Evolutionary conservation across 2,797 vertebrate genomes (phyloP).

Genomic region (Australoheros facetus): DNA sequence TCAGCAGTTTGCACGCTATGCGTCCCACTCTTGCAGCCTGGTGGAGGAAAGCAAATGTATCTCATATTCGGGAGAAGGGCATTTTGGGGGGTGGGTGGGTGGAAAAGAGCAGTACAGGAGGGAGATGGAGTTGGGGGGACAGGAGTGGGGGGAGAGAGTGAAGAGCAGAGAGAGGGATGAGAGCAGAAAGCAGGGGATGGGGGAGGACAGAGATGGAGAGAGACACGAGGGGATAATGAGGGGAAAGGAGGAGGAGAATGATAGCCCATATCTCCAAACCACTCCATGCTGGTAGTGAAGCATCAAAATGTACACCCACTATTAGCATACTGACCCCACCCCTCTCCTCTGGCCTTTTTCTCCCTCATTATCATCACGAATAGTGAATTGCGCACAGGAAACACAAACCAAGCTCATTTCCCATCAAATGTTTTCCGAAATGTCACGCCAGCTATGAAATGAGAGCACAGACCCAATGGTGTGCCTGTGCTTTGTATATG

Average conservation of each 20-base stretch:
- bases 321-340: constrained; percentile 76
- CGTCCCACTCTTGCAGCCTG: constrained; percentile 59
- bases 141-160: constrained; percentile 3
- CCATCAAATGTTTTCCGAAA: constrained; percentile 45
- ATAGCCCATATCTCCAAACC: constrained; percentile 50
- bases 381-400: constrained; percentile 30
- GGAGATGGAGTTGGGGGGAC: constrained; percentile 20
- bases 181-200: constrained; percentile 48
- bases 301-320: constrained; percentile 70
- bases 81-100: constrained; percentile 13
- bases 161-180: constrained; percentile 59
- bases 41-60: constrained; percentile 69
- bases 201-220: constrained; percentile 70
- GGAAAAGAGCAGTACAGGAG: constrained; percentile 31
- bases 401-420: constrained; percentile 50
- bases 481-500: constrained; percentile 6
- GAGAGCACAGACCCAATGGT: constrained; percentile 28
- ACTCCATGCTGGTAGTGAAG: constrained; percentile 44
- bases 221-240: constrained; percentile 62
- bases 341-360: constrained; percentile 54
- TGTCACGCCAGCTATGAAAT: constrained; percentile 49
- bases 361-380: constrained; percentile 64
- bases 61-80: constrained; percentile 70
- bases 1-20: constrained; percentile 77
- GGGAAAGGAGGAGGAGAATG: constrained; percentile 54